Evolutionary conservation across 2,113 vertebrate genomes (phyloP), one percentile per base, ranked within the genome.

Genomic region (Phalacrocorax brasilianus): DNA sequence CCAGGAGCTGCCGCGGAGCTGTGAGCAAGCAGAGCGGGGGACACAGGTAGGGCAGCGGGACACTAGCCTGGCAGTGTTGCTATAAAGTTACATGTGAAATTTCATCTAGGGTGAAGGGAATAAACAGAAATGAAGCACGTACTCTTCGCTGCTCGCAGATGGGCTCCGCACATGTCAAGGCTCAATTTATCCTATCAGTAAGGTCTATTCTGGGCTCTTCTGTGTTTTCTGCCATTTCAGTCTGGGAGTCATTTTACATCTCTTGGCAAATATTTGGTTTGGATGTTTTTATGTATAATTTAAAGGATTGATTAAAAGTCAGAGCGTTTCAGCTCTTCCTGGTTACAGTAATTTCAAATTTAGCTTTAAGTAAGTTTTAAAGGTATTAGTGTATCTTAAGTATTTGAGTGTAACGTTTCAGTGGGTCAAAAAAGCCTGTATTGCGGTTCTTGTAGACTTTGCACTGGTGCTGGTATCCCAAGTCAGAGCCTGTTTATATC

Each of bases 201-300:
- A 87, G 89, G 81, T 88, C 91, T 95, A 35, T 94, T 96, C 77
- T 78, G 80, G 84, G 91, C 73, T 92, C 56, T 22, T 84, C 38
- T 82, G 81, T 87, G 70, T 96, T 95, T 89, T 91, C 87, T 96
- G 89, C 91, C 93, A 88, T 68, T 92, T 95, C 76, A 93, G 74
- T 63, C 94, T 92, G 70, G 77, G 94, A 96, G 87, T 96, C 16
- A 3, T 87, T 96, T 95, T 96, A 94, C 58, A 87, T 74, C 87
- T 95, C 89, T 95, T 95, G 93, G 91, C 94, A 97, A 96, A 92
- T 95, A 91, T 68, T 94, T 87, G 44, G 62, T 91, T 89, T 56
- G 62, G 40, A 26, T 70, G 35, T 61, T 95, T 82, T 77, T 33
- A 84, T 75, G 58, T 89, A 14, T 68, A 68, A 75, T 78, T 68